These are phyloP conservation scores for Ariopsis seemanni DNA, from an alignment of 2,113 vertebrate genomes.

Conservation along the genomic window DNA sequence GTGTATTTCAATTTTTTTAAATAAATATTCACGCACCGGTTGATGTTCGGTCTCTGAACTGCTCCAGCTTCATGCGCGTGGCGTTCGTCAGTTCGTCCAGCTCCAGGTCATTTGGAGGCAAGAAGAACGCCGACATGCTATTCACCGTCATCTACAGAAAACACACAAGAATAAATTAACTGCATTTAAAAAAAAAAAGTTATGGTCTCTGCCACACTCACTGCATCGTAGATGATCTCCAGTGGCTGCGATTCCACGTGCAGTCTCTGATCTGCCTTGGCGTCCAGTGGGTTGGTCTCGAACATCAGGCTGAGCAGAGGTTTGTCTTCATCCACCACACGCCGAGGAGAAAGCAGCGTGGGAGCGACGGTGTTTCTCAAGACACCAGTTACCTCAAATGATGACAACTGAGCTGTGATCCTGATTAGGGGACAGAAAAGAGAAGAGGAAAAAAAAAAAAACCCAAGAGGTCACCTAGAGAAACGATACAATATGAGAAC, in stretches of 20 bases:
- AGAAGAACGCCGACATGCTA: slow-evolving; percentile 87
- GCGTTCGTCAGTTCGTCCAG: slow-evolving; percentile 90
- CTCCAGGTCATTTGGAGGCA: slow-evolving; percentile 86
- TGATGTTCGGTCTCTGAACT: slow-evolving; percentile 93
- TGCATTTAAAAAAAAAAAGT: no score
- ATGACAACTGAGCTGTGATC: slow-evolving; percentile 80
- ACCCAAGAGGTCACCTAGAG: neutral
- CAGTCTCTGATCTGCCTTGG: slow-evolving; percentile 83
- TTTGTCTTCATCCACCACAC: slow-evolving; percentile 67
- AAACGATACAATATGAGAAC: neutral
- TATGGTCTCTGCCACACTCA: slow-evolving; percentile 66
- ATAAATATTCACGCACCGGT: slow-evolving; percentile 74
- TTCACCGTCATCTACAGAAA: slow-evolving; percentile 86
- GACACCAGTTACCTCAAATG: slow-evolving; percentile 87
- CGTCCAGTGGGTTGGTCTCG: slow-evolving; percentile 93
- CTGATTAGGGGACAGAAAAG: slow-evolving; percentile 61
- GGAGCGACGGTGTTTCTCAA: slow-evolving; percentile 73
- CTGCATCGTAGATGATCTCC: slow-evolving; percentile 95
- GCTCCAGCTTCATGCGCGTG: slow-evolving; percentile 94
- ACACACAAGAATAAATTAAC: neutral
- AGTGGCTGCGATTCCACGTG: slow-evolving; percentile 87
- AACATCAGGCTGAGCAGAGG: slow-evolving; percentile 87
- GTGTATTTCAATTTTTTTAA: neutral
- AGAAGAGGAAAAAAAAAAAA: no score
- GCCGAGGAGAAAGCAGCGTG: slow-evolving; percentile 82